These are phyloP conservation scores for Calycopis cecrops DNA, from an alignment of 1,140 invertebrate genomes.

Conservation along the genomic window DNA sequence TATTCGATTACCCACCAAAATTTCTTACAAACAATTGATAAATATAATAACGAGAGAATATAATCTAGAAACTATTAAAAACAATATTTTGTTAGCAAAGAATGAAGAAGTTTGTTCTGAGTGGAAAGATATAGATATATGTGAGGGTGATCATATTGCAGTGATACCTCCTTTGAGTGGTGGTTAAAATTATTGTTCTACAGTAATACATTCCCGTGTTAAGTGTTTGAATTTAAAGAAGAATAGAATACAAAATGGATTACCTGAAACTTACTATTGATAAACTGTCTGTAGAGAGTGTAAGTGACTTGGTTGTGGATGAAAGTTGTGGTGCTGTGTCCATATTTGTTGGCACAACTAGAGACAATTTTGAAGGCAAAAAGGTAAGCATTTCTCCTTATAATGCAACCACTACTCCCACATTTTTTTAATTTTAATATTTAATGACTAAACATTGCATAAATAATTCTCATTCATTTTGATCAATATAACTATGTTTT, in stretches of 20 bases:
- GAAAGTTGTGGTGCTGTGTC: conserved; percentile 91
- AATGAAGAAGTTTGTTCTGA: conserved; percentile 86
- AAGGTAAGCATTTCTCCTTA: conserved; percentile 70
- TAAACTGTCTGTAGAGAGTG: conserved; percentile 81
- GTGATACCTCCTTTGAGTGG: conserved; percentile 92
- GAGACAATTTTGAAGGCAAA: conserved; percentile 92
- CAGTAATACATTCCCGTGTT: neutral
- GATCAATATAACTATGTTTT: no score
- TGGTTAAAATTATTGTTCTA: conserved; percentile 75
- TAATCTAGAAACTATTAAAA: conserved; percentile 80
- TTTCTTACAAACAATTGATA: conserved; percentile 76
- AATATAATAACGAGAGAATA: conserved; percentile 77
- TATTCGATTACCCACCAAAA: conserved; percentile 68
- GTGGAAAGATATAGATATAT: conserved; percentile 75
- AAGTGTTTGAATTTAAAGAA: no score
- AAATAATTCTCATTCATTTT: no score
- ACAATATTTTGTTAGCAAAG: conserved; percentile 85
- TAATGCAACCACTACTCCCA: no score
- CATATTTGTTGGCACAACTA: conserved; percentile 93
- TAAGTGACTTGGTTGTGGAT: conserved; percentile 80
- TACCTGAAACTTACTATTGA: conserved; percentile 81
- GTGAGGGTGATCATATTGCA: conserved; percentile 84
- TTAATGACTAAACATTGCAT: no score
- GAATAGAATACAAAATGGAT: conserved; percentile 69
- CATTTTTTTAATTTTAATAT: no score